phyloP scores from a whole-genome alignment of 2,888 invertebrate genomes.

The Limnephilus lunatus region DNA sequence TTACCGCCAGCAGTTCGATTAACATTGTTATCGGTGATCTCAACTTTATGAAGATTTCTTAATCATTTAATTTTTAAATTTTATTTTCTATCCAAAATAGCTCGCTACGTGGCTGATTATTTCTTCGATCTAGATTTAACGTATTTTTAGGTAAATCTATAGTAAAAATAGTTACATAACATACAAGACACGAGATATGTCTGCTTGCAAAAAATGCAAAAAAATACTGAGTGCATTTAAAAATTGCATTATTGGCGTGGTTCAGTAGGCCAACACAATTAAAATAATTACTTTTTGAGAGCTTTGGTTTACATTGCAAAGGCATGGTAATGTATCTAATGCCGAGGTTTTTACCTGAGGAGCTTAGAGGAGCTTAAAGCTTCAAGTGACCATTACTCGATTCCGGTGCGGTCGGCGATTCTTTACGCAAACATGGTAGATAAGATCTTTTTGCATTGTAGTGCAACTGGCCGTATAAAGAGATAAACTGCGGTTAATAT shows the following conservation, averaged over 20 bases:
- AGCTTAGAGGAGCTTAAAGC: conserved; percentile 2
- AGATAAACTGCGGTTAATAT: conserved; percentile 26
- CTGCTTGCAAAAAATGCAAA: background rate
- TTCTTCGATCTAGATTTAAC: no score
- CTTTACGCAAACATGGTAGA: conserved; percentile 65
- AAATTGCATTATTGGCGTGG: background rate
- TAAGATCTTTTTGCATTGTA: conserved; percentile 60
- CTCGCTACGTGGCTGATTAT: no score
- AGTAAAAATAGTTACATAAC: no score
- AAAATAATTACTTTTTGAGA: conserved; percentile 16
- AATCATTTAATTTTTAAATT: no score
- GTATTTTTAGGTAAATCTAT: no score
- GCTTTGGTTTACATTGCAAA: background rate
- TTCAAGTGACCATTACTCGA: conserved; percentile 56
- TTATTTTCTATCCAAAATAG: no score
- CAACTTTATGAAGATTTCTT: no score
- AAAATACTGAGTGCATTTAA: background rate
- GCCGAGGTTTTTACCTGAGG: conserved; percentile 30
- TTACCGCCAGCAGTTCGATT: no score
- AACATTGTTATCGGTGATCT: no score
- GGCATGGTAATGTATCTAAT: background rate
- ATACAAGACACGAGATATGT: background rate
- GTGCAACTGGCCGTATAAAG: conserved; percentile 46
- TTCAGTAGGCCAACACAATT: background rate
- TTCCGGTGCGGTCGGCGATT: conserved; percentile 61